Conservation (phyloP, 2,113 vertebrate genomes). For the Procapra przewalskii region DNA sequence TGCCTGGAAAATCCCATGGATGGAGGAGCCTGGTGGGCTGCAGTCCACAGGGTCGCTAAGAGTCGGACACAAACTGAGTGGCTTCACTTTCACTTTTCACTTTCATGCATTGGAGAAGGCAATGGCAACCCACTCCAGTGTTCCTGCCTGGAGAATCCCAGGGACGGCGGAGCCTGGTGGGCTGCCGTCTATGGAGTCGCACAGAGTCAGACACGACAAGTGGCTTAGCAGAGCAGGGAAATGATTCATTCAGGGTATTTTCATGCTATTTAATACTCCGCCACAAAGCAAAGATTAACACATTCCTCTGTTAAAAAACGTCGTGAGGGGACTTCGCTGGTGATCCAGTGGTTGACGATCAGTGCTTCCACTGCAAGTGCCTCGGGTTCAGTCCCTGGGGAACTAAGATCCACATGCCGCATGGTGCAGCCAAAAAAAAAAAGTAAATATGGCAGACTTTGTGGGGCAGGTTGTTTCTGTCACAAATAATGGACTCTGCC, state of each 20-base stretch:
- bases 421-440: neutral
- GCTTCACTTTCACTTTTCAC: too few relatives aligned
- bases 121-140: too few relatives aligned
- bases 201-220: too few relatives aligned
- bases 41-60: too few relatives aligned
- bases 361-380: neutral
- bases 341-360: accelerated
- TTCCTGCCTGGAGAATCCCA: too few relatives aligned
- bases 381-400: neutral
- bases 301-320: neutral
- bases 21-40: too few relatives aligned
- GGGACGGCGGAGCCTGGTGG: too few relatives aligned
- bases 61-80: too few relatives aligned
- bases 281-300: neutral
- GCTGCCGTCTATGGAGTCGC: too few relatives aligned
- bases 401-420: neutral
- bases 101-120: too few relatives aligned
- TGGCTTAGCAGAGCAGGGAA: neutral
- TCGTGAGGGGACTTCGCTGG: neutral
- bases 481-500: neutral
- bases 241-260: neutral
- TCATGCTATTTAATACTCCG: neutral
- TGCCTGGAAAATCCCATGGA: too few relatives aligned
- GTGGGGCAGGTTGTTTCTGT: neutral
- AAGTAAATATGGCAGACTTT: neutral